Base-by-base conservation (phyloP, 2,113 vertebrate species). In the Mirounga angustirostris region DNA sequence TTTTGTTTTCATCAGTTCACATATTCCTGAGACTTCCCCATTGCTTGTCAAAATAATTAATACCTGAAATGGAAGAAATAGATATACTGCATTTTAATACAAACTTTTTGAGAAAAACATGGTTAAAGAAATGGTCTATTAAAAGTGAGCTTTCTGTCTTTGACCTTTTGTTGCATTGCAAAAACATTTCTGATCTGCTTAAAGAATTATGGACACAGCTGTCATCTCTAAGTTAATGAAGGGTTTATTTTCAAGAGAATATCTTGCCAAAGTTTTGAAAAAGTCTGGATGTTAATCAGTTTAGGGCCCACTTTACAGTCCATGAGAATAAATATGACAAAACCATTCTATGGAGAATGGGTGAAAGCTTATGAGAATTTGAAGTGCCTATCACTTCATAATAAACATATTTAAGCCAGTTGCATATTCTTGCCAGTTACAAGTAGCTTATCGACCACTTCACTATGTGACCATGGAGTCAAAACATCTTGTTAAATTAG, bases 41-140 rank as follows among this genome's bases (percentile, higher is more conserved):
- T 69, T 95, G 95, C 96, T 97, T 97, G 95, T 98, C 98, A 97
- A 97, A 95, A 97, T 98, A 98, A 98, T 98, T 98, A 98, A 96
- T 97, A 97, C 96, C 80, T 96, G 69, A 50, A 96, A 59, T 65
- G 76, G 93, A 89, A 97, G 83, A 92, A 97, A 80, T 7, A 95
- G 65, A 54, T 88, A 96, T 73, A 43, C 76, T 96, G 95, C 52
- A 97, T 97, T 97, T 98, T 97, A 98, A 98, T 97, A 97, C 18
- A 92, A 92, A 88, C 15, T 54, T 69, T 79, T 87, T 92, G 80
- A 97, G 65, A 88, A 59, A 97, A 97, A 94, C 43, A 78, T 54
- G 16, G 54, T 94, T 93, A 97, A 96, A 96, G 74, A 11, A 97
- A 94, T 26, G 85, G 54, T 54, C 71, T 94, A 92, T 89, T 97